phyloP scores from a whole-genome alignment of 2,113 vertebrate species.

The Lathamus discolor region DNA sequence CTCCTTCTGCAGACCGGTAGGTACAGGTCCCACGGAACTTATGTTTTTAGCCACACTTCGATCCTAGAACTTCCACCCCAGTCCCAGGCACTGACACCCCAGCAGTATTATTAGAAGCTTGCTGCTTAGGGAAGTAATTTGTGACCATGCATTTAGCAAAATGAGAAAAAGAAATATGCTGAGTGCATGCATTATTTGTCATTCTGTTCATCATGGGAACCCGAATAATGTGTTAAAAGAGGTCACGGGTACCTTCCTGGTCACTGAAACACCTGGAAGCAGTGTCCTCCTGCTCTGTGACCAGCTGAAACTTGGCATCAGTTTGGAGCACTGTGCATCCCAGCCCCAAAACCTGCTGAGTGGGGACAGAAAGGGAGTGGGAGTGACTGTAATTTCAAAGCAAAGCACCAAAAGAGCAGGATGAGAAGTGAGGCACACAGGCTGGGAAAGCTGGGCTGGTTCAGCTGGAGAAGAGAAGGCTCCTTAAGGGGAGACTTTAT shows the following conservation, averaged over 20 bases:
- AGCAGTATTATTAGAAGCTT: neutral
- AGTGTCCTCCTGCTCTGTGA: neutral
- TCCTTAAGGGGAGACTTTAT: neutral
- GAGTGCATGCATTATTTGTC: neutral
- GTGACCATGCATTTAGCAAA: neutral
- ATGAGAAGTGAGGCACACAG: neutral
- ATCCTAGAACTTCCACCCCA: neutral
- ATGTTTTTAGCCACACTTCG: neutral
- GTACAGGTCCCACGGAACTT: neutral
- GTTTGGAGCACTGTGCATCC: neutral
- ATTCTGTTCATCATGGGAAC: neutral
- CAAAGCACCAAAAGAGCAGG: neutral
- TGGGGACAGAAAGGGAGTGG: neutral
- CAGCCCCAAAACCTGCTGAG: neutral
- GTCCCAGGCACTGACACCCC: neutral
- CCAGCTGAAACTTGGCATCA: neutral
- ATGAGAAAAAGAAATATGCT: neutral
- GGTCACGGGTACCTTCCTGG: neutral
- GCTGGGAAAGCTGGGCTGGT: neutral
- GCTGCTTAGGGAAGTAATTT: neutral
- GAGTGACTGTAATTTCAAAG: neutral
- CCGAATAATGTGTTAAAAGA: neutral
- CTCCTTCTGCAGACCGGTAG: neutral
- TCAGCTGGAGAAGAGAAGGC: neutral
- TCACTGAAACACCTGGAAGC: neutral